Evolutionary conservation across 2,888 invertebrate genomes (phyloP), one percentile per base, ranked within the genome.

Genomic region (Hartigia nigra): DNA sequence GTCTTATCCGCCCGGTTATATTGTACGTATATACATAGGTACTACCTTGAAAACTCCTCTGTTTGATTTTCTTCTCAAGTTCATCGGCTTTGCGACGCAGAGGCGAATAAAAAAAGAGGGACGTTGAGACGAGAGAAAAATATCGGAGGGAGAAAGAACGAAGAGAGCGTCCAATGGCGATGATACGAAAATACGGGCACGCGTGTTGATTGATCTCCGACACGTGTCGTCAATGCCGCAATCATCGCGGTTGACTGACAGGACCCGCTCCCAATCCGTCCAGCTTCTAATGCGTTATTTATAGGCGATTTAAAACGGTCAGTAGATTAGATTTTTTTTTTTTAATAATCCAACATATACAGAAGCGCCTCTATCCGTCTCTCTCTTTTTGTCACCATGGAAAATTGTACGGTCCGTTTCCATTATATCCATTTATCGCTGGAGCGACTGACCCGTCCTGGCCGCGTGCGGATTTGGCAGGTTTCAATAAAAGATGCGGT

Each of bases 181-280:
- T 90, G 90, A 90, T 90, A 90, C 88, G 88, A 90, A 91, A 91
- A 91, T 90, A 91, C 85, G 87, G 88, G 87, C 91, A 91, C 91
- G 90, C 91, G 91, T 83, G 85, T 85, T 88, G 89, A 90, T 90
- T 91, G 91, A 91, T 91, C 91, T 89, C 85, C 79, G 87, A 85
- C 91, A 91, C 91, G 91, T 90, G 90, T 86, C 90, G 79, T 91
- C 90, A 90, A 91, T 91, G 89, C 90, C 84, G 89, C 91, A 91
- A 91, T 91, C 90, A 90, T 84, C 88, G 87, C 86, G 89, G 85
- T 85, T 88, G 91, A 90, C 88, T 90, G 90, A 88, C 88, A 88
- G 85, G 83, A 82, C 81, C 83, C 83, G 80, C 85, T 82, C 81
- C 80, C 80, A 80, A 86, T 86, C 83, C 82, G 80, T 82, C 83